Evolutionary conservation across 2,797 vertebrate genomes (phyloP).

Genomic region (Tamandua tetradactyla): DNA sequence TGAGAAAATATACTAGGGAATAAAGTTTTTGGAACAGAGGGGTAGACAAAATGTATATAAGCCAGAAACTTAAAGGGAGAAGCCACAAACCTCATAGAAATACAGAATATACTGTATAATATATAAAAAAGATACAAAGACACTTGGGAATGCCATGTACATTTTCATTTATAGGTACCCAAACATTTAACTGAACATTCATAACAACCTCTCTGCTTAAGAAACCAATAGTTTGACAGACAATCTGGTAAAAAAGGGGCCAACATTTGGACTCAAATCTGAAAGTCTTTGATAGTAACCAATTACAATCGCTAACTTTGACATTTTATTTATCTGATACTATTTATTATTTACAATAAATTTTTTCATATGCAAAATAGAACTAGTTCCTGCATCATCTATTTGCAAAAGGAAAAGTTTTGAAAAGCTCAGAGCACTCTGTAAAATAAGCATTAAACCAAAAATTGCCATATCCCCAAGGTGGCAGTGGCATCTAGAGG

Average conservation of each 20-base stretch:
- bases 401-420: not conserved
- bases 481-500: not conserved
- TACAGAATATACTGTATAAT: not conserved
- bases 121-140: not conserved
- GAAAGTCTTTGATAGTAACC: not conserved
- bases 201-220: not conserved
- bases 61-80: not conserved
- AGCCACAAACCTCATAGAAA: constrained; percentile 9
- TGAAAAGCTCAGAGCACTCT: not conserved
- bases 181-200: constrained; percentile 35
- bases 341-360: too few relatives aligned
- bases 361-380: not conserved
- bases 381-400: not conserved
- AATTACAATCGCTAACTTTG: not conserved
- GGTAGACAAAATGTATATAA: not conserved
- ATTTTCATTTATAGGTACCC: not conserved
- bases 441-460: not conserved
- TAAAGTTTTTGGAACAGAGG: not conserved
- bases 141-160: not conserved
- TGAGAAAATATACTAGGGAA: constrained; percentile 22
- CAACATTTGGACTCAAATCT: not conserved
- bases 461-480: not conserved
- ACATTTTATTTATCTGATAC: too few relatives aligned
- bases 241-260: not conserved
- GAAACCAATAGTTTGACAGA: not conserved